Conservation (phyloP, 2,797 vertebrate species). For the Alauda arvensis region DNA sequence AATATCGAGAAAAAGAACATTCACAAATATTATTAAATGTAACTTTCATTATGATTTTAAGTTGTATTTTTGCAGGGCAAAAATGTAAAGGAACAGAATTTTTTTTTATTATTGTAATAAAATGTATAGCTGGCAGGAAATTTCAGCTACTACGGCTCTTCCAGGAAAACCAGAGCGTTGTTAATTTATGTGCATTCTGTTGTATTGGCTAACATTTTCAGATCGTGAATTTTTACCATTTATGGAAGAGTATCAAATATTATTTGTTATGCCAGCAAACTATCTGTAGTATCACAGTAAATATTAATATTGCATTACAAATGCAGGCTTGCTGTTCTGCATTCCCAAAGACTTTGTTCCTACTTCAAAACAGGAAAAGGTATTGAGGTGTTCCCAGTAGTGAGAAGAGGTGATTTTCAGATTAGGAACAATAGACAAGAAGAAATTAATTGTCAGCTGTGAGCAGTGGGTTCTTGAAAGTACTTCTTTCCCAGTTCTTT, state of each 20-base stretch:
- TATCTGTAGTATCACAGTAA: neutral
- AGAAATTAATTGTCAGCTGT: neutral
- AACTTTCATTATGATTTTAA: neutral
- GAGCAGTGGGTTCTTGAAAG: neutral
- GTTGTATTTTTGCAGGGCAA: neutral
- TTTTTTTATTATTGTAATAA: neutral
- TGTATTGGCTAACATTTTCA: neutral
- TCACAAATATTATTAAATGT: neutral
- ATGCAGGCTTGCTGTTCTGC: neutral
- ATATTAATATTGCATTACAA: neutral
- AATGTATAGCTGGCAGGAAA: neutral
- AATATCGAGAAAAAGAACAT: neutral
- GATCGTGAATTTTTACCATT: neutral
- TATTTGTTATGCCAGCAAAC: neutral
- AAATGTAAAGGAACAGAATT: neutral
- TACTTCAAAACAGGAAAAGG: neutral
- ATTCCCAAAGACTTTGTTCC: neutral
- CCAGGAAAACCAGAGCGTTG: neutral
- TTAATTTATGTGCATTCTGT: neutral
- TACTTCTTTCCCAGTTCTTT: neutral
- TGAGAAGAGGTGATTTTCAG: neutral
- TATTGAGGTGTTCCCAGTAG: neutral
- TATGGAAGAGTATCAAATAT: neutral
- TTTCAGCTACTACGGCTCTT: neutral
- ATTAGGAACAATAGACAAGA: neutral